Base-by-base conservation (phyloP, 2,797 vertebrate genomes). In the Characodon lateralis region DNA sequence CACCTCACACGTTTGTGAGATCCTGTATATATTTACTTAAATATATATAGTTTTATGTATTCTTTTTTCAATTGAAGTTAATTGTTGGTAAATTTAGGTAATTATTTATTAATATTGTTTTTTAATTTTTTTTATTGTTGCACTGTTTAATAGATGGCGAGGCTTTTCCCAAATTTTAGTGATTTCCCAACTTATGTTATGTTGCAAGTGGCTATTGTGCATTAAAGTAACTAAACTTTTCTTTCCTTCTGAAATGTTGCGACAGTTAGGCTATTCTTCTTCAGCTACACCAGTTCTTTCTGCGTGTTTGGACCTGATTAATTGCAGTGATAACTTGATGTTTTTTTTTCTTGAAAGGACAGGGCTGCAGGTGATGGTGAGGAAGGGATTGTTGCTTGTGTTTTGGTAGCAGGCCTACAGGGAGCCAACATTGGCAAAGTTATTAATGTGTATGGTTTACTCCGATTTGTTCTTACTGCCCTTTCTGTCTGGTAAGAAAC, bases 331-430 rank as follows among this genome's bases (percentile, higher is more conserved):
- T 76, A 22, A 28, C 65, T 78, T 79, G 75, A 83, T 79, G 65
- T 83, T 83, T 53, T 83, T 83, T 83, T 85, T 58, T 84, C 58
- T 87, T 81, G 26, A 86, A 77, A 86, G 63, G 48, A 75, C 69
- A 77, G 63, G 39, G 76, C 80, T 78, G 46, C 61, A 74, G 74
- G 83, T 68, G 71, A 73, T 78, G 39, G 46, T 75, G 65, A 55
- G 81, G 71, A 16, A 78, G 61, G 74, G 85, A 81, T 83, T 85
- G 39, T 83, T 81, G 53, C 59, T 72, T 22, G 72, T 46, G 41
- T 76, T 85, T 72, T 77, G 51, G 55, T 55, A 72, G 79, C 58
- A 56, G 35, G 26, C 28, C 78, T 79, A 66, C 63, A 74, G 8
- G 56, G 79, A 53, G 75, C 70, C 73, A 76, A 71, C 83, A 68